Evolutionary conservation across 2,113 vertebrate species (phyloP), one percentile per base, ranked within the genome.

Genomic region (Atractosteus spatula): DNA sequence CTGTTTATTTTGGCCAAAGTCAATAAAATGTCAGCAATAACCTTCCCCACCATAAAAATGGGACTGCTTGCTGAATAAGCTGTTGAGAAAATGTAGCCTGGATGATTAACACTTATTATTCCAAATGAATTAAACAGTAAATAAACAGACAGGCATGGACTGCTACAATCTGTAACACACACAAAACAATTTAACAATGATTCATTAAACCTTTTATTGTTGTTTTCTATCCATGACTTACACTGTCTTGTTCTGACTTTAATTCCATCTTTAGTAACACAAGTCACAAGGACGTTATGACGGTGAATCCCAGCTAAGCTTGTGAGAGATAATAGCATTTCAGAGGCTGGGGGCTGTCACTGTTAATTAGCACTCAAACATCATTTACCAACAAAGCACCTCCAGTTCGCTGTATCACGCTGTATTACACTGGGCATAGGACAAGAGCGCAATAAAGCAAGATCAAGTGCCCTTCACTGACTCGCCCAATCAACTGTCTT

Each of bases 261-360:
- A 16, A 16, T 43, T 68, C 47, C 55, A 67, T 71, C 69, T 66
- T 63, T 43, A 7, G 12, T 55, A 47, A 45, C 17, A 62, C 57
- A 62, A 59, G 42, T 59, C 61, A 56, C 55, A 43, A 71, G 63
- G 74, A 59, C 63, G 54, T 13, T 6, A 43, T 16, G 44, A 66
- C 62, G 74, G 43, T 75, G 74, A 66, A 67, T 57, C 68, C 43
- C 16, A 45, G 44, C 44, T 75, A 71, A 71, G 65, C 74, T 55
- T 16, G n/a, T 71, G 13, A 55, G 69, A 44, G 74, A 70, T 75
- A 71, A 75, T 61, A 70, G 68, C 74, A 71, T 75, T 67, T 59
- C 63, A 68, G 29, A 64, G 63, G 17, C 74, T 75, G 55, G 8
- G 44, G 41, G 73, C 68, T 75, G 69, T 71, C 74, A 71, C 69